These are phyloP conservation scores for Odontamblyopus lacepedii DNA, from an alignment of 2,797 vertebrate genomes.

Conservation along the genomic window DNA sequence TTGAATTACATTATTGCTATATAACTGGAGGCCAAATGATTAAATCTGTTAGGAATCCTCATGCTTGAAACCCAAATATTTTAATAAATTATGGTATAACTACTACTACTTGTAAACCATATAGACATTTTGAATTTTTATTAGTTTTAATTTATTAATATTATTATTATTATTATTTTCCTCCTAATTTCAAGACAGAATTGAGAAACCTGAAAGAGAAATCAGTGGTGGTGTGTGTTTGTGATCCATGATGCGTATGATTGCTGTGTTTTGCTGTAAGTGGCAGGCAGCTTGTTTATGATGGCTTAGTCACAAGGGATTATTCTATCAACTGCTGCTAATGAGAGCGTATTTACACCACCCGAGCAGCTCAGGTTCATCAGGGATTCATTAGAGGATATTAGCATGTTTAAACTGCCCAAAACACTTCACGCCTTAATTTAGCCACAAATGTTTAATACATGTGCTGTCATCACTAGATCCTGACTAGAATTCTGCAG, in stretches of 20 bases:
- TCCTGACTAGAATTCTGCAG: neutral
- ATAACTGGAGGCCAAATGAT: no score
- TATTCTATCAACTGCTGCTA: slow-evolving; percentile 43
- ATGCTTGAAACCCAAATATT: neutral
- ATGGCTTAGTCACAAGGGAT: slow-evolving; percentile 48
- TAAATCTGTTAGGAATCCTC: no score
- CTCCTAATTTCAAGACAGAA: neutral
- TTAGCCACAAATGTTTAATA: neutral
- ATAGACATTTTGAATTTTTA: no score
- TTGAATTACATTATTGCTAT: no score
- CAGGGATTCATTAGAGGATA: slow-evolving; percentile 55
- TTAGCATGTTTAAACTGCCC: slow-evolving; percentile 59
- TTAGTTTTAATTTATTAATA: no score
- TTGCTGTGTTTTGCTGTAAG: slow-evolving; percentile 38
- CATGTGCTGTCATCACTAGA: neutral
- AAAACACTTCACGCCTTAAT: slow-evolving; percentile 8
- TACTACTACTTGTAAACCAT: no score
- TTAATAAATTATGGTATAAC: neutral
- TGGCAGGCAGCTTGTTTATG: slow-evolving; percentile 26
- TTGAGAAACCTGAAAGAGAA: neutral
- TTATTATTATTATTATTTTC: no score
- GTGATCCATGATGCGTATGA: slow-evolving; percentile 31
- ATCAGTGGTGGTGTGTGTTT: neutral
- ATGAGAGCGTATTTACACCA: slow-evolving; percentile 63
- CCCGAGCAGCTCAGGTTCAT: slow-evolving; percentile 55